Conservation (phyloP, 1,140 invertebrate species). For the Acarapis woodi region DNA sequence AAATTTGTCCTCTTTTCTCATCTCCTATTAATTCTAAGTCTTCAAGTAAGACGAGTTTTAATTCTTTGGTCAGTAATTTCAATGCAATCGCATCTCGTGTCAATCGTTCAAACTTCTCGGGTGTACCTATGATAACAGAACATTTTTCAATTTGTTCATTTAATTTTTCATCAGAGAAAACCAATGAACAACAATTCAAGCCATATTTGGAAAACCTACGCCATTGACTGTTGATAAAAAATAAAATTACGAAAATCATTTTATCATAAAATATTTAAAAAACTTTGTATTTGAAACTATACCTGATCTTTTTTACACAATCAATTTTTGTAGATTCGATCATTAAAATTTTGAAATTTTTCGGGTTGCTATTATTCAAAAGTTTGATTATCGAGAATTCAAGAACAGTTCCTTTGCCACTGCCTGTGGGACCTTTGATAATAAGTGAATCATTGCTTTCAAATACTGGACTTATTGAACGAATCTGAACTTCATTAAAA, state of each 20-base stretch:
- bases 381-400: slow-evolving; percentile 41
- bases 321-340: slow-evolving; percentile 48
- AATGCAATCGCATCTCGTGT: slow-evolving; percentile 38
- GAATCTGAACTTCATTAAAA: slow-evolving; percentile 1
- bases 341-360: slow-evolving; percentile 17
- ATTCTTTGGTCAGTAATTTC: slow-evolving; percentile 24
- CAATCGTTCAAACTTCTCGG: slow-evolving; percentile 53
- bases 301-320: slow-evolving; percentile 32
- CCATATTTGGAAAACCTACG: slow-evolving; percentile 31
- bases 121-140: slow-evolving; percentile 41
- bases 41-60: slow-evolving; percentile 47
- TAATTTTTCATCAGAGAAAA: slow-evolving; percentile 34
- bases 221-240: too few relatives aligned
- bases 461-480: not conserved
- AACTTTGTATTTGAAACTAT: too few relatives aligned
- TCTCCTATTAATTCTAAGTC: slow-evolving; percentile 19
- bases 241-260: too few relatives aligned
- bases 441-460: not conserved
- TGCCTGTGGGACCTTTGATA: not conserved
- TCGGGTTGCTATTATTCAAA: slow-evolving; percentile 22
- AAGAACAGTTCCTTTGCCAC: slow-evolving; percentile 46
- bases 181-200: slow-evolving; percentile 32
- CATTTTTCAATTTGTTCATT: slow-evolving; percentile 20
- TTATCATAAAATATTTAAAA: too few relatives aligned
- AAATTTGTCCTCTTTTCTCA: slow-evolving; percentile 26